Evolutionary conservation across 2,888 invertebrate genomes (phyloP), one percentile per base, ranked within the genome.

Genomic region (Thymelicus acteon): DNA sequence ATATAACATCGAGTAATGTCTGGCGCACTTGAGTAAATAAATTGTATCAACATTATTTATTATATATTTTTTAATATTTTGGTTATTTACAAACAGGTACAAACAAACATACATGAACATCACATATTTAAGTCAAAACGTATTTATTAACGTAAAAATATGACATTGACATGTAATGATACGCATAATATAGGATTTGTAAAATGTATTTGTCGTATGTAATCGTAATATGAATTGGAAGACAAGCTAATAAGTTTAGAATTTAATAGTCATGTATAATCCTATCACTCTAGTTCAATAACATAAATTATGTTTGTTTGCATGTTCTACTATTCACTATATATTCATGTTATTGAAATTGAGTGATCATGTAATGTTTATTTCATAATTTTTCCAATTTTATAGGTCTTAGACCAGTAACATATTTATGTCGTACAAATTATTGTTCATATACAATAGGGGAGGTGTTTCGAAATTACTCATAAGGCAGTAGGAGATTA

Each of bases 401-500:
- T 48, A 66, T 69, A 63, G 69, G 58, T 70, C 58, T 13, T 70
- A 64, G 58, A 64, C 57, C 49, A 5, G 48, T 40, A 40, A 52
- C 44, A 44, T 24, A 48, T 48, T 37, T 47, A 44, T 64, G 37
- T 64, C 49, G 63, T 64, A 70, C 64, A 70, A 70, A 70, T 64
- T 10, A 52, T 61, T 12, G 80, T 84, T 81, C 75, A 79, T 80
- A 82, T 82, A 76, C 82, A 76, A 80, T 76, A 71, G 80, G 85
- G 80, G 81, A 85, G 80, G 72, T 79, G 75, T 78, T 79, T 79
- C 73, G 75, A 75, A 78, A 79, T 75, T 75, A 72, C 80, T 83
- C 84, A 77, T 78, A 80, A 77, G 73, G 77, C 62, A 68, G 75
- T 86, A 85, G 78, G 77, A 77, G 80, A 85, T 82, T 79, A 80